Evolutionary conservation across 2,113 vertebrate genomes (phyloP).

Genomic region (Equus przewalskii): DNA sequence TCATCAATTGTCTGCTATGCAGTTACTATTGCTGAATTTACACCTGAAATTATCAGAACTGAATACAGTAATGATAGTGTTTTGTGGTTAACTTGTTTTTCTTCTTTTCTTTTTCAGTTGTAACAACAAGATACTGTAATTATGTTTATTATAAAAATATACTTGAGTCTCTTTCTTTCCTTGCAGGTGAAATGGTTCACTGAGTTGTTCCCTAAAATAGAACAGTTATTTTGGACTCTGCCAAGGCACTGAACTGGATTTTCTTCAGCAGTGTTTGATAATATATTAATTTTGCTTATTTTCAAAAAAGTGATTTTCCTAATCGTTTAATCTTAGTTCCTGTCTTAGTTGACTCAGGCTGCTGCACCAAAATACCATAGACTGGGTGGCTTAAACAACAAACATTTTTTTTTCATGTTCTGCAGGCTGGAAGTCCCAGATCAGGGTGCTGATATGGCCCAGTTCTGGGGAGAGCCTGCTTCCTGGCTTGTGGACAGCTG

Average conservation of each 20-base stretch:
- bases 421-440: not conserved
- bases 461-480: not conserved
- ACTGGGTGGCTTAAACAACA: not conserved
- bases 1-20: not conserved
- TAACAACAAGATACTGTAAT: not conserved
- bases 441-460: no score
- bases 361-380: not conserved
- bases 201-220: slow-evolving; percentile 48
- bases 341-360: not conserved
- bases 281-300: slow-evolving; percentile 8
- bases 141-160: not conserved
- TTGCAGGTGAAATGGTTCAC: not conserved
- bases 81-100: not conserved
- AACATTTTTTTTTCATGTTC: not conserved
- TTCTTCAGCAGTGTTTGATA: not conserved
- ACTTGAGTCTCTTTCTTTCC: slow-evolving; percentile 22
- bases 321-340: not conserved
- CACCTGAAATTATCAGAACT: not conserved
- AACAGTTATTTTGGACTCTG: not conserved
- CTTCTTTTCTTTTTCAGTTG: not conserved
- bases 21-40: not conserved
- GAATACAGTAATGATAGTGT: not conserved
- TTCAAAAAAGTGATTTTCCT: not conserved
- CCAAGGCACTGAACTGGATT: not conserved
- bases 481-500: not conserved